Evolutionary conservation across 2,888 invertebrate genomes (phyloP).

Genomic region (Lamellibrachia columna): DNA sequence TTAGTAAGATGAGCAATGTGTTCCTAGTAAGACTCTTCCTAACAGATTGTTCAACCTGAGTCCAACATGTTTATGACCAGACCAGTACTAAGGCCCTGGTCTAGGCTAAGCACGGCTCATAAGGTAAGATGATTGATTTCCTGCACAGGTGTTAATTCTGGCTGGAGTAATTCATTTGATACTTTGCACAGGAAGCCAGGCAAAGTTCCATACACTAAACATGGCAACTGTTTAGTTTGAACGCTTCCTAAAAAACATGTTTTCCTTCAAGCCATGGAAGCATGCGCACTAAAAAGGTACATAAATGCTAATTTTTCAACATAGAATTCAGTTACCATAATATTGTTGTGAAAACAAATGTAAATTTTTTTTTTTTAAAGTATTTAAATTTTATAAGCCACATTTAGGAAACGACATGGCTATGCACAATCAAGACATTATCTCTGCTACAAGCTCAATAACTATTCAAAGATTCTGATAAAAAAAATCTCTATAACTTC

Average conservation of each 20-base stretch:
- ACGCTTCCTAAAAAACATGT: neutral
- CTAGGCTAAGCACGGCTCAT: neutral
- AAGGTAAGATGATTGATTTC: neutral
- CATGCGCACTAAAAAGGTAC: no score
- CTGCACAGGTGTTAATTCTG: neutral
- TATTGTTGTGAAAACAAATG: neutral
- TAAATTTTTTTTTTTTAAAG: neutral
- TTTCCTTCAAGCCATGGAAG: neutral
- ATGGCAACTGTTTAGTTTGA: neutral
- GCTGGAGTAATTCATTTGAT: neutral
- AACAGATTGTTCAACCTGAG: neutral
- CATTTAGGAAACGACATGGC: neutral
- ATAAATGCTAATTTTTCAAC: neutral
- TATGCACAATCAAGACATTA: neutral
- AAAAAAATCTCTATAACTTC: neutral
- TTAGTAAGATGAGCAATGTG: neutral
- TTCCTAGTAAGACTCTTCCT: neutral
- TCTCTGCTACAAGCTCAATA: neutral
- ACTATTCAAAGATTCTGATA: neutral
- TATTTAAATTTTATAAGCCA: neutral
- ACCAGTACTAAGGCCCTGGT: neutral
- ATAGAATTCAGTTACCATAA: no score
- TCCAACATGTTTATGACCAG: neutral
- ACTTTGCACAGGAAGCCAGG: neutral
- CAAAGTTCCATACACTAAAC: neutral